phyloP scores from a whole-genome alignment of 2,888 invertebrate genomes.

The Drosophila setosimentum region DNA sequence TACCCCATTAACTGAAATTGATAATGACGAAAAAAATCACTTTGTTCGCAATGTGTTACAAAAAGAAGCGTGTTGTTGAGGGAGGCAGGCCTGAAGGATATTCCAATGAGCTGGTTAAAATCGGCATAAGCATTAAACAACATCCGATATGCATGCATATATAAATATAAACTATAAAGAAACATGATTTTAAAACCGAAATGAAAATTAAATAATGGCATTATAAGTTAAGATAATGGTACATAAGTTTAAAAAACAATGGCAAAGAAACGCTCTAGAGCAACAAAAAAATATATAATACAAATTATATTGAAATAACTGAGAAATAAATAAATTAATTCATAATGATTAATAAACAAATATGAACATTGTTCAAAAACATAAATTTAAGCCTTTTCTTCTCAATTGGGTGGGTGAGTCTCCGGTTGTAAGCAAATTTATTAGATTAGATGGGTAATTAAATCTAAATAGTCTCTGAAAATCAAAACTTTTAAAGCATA shows the following conservation, averaged over 20 bases:
- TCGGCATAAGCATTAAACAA: constrained; percentile 50
- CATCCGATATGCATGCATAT: constrained; percentile 53
- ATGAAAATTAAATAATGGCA: constrained; percentile 69
- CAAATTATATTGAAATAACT: constrained; percentile 80
- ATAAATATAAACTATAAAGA: constrained; percentile 61
- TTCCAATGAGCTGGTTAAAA: constrained; percentile 57
- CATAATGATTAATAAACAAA: constrained; percentile 82
- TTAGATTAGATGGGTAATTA: not conserved
- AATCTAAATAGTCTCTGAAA: not conserved
- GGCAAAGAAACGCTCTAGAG: constrained; percentile 83
- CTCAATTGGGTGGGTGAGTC: not conserved
- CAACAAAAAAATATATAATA: constrained; percentile 72
- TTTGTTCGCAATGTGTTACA: constrained; percentile 32
- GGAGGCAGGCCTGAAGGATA: constrained; percentile 37
- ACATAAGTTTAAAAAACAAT: constrained; percentile 84
- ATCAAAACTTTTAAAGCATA: not conserved
- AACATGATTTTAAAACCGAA: constrained; percentile 73
- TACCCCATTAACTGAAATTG: constrained; percentile 46
- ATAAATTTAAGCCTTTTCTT: constrained; percentile 28
- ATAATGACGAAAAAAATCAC: constrained; percentile 39
- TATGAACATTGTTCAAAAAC: constrained; percentile 84
- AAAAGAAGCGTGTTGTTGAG: constrained; percentile 32
- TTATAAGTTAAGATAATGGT: constrained; percentile 78
- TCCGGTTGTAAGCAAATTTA: not conserved
- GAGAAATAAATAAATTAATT: constrained; percentile 81